Base-by-base conservation (phyloP, 2,113 vertebrate genomes). In the Copsychus sechellarum region DNA sequence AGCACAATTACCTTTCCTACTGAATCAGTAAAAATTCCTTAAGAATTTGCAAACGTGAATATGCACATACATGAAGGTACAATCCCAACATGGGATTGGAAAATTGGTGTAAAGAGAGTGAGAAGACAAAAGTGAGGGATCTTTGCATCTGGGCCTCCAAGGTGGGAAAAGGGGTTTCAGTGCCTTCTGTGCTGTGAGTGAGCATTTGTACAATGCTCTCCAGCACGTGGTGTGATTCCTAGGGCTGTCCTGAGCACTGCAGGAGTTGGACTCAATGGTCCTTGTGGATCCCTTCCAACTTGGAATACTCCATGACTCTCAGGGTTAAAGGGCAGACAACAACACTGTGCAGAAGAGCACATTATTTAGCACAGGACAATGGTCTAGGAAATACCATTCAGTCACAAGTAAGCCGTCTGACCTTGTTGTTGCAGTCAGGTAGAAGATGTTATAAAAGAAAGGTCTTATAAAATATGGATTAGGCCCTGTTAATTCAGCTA, bases 121-220 rank as follows among this genome's bases (percentile, higher is more conserved):
- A 28, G 47, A 50, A 74, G 8, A 40, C 40, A 40, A 14, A 40
- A 40, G 10, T 1, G 17, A 23, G 11, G 8, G 3, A 42, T 31
- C 13, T 17, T 78, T 66, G 15, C 8, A 81, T 8, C 8, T 17
- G 12, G 17, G 9, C 5, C 16, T 72, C 21, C 23, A 43, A 53
- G 51, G 12, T 50, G 26, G 21, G 36, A 61, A 67, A 57, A 23
- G 34, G 48, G 7, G 3, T 43, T 86, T 38, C 25, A 15, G 31
- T 8, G 13, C 1, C 0, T 33, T 10, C n/a, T 0, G 0, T 24
- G 5, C 3, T 18, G 7, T 42, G n/a, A 31, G 25, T 31, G 29
- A 82, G n/a, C 29, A n/a, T 11, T 66, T 58, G 24, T 3, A 25
- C 28, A 42, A 19, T 19, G 24, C 24, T 31, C 33, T 36, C 31